Base-by-base conservation (phyloP, 2,797 vertebrate genomes). In the Liasis olivaceus region DNA sequence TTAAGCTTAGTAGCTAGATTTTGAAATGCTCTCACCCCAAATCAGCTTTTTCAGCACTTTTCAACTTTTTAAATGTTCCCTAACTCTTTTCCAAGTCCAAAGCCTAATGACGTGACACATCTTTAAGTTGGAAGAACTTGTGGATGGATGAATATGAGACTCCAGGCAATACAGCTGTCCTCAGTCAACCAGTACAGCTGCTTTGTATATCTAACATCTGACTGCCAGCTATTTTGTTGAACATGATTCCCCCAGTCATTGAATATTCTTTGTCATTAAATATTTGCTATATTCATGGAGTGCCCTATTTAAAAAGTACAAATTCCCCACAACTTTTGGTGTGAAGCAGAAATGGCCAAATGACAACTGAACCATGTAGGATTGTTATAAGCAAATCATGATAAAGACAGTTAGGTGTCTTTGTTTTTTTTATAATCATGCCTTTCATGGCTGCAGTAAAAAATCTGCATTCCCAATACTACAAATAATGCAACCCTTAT, bases 391-490 rank as follows among this genome's bases (percentile, higher is more conserved):
- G 90, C 26, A 60, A 3, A 90, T 89, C 0, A 89, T 89, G 93
- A 89, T 1, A 11, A 77, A 91, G 89, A 92, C 15, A 24, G n/a
- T 60, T 88, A 24, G 81, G 1, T 69, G 58, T 51, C 89, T 2
- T 56, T 77, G 47, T 63, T 60, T 28, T 69, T 69, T 51, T 92
- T n/a, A 69, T 28, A 11, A 87, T 54, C 12, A 31, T 2, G 1
- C 28, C 47, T 91, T 95, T 95, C 64, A 26, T 13, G 91, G 77
- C 88, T 92, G 11, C 1, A 90, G n/a, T 47, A 36, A 9, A 95
- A 96, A 95, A 66, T 62, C 89, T 17, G 87, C n/a, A 95, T 64
- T 51, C 12, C 56, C 36, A 93, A 28, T 51, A 64, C 93, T 91
- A 90, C 91, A 94, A 91, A 93, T 5, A 91, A 2, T 86, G 87